Conservation (phyloP, 2,797 vertebrate genomes). For the Parotocinclus haroldoi region DNA sequence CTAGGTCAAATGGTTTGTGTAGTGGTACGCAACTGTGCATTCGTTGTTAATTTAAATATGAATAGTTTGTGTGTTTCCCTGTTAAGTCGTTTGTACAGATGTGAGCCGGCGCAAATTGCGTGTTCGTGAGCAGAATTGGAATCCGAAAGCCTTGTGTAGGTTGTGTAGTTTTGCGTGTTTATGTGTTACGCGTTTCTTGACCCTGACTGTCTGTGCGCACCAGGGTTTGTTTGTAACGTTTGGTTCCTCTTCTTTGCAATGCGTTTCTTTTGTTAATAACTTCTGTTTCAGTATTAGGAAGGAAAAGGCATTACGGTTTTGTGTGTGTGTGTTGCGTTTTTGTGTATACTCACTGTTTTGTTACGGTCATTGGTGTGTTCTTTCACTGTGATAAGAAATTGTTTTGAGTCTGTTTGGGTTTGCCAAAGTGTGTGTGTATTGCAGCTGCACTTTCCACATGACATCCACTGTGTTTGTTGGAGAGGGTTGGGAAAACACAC, state of each 20-base stretch:
- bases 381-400: not conserved
- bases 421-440: not conserved
- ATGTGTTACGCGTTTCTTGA: too few relatives aligned
- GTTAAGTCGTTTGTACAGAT: too few relatives aligned
- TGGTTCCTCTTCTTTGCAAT: conserved; percentile 13
- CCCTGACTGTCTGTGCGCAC: not conserved
- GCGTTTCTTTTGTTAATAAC: not conserved
- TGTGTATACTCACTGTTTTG: not conserved
- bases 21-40: too few relatives aligned
- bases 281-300: conserved; percentile 12
- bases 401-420: not conserved
- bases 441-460: not conserved
- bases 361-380: not conserved
- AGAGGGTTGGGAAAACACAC: not conserved
- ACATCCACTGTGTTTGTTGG: not conserved
- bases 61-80: too few relatives aligned
- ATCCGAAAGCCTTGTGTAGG: too few relatives aligned
- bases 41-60: too few relatives aligned
- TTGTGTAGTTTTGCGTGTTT: too few relatives aligned
- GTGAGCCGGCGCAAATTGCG: too few relatives aligned
- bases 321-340: not conserved
- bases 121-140: too few relatives aligned
- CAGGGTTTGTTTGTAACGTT: not conserved
- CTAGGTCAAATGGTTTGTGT: too few relatives aligned
- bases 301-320: not conserved